Evolutionary conservation across 2,888 invertebrate genomes (phyloP).

Genomic region (Caenorhabditis sp.): DNA sequence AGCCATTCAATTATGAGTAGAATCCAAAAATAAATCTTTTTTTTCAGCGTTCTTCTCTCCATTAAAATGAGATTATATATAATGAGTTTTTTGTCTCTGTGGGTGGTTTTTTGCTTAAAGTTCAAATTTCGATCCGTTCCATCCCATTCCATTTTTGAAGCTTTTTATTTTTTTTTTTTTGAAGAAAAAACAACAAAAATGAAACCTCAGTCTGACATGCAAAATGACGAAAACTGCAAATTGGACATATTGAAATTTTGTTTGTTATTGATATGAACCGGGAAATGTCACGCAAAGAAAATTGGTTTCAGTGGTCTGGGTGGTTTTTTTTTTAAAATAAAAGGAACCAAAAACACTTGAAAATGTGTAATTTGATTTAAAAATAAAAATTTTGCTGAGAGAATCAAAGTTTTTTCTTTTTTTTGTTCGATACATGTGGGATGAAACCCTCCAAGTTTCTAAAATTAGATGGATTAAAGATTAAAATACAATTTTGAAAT

Average conservation of each 20-base stretch:
- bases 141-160: no score
- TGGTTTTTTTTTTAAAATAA: no score
- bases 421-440: no score
- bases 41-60: background rate
- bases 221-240: background rate
- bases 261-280: background rate
- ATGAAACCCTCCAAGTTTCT: no score
- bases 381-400: no score
- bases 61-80: background rate
- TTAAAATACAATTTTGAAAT: no score
- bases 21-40: constrained; percentile 4
- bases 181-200: background rate
- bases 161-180: background rate
- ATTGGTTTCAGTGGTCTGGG: background rate
- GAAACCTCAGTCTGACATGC: background rate
- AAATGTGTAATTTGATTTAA: no score
- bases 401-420: no score
- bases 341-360: no score
- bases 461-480: no score
- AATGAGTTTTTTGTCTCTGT: background rate
- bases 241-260: background rate
- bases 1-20: background rate
- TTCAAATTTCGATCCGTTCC: no score
- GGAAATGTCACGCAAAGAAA: background rate
- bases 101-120: background rate